A percentile compares a stretch with the other conserved stretches of the same genome.
These are phyloP conservation scores for Mellivora capensis DNA, from an alignment of 2,113 vertebrate species.

Conservation along the genomic window DNA sequence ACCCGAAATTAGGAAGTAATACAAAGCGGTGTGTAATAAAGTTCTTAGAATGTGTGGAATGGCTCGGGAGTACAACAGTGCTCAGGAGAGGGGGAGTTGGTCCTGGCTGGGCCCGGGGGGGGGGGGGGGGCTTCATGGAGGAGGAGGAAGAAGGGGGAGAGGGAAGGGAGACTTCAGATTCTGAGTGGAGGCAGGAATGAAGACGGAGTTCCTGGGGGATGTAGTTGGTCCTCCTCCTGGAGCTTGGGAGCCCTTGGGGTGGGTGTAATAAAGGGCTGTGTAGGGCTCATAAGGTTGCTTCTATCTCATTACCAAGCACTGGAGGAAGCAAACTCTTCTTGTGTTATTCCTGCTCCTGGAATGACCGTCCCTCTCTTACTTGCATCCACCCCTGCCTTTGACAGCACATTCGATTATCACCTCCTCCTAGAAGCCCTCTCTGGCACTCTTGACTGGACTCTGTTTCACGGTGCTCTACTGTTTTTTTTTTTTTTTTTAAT, in stretches of 20 bases:
- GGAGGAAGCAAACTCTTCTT: background rate
- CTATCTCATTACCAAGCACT: background rate
- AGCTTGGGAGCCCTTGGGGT: background rate
- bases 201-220: background rate
- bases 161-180: background rate
- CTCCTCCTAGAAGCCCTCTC: background rate
- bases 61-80: background rate
- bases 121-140: background rate
- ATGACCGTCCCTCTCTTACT: background rate
- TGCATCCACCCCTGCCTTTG: background rate
- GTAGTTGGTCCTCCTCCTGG: background rate
- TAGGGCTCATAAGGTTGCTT: background rate
- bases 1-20: background rate
- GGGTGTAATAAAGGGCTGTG: background rate
- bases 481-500: background rate
- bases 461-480: background rate
- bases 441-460: background rate
- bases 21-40: background rate
- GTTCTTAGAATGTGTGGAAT: background rate
- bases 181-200: background rate
- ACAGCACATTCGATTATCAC: background rate
- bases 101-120: background rate
- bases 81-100: background rate
- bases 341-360: background rate
- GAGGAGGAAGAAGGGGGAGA: background rate